phyloP scores from a whole-genome alignment of 2,888 invertebrate species.

The Nemapogon koenigi region DNA sequence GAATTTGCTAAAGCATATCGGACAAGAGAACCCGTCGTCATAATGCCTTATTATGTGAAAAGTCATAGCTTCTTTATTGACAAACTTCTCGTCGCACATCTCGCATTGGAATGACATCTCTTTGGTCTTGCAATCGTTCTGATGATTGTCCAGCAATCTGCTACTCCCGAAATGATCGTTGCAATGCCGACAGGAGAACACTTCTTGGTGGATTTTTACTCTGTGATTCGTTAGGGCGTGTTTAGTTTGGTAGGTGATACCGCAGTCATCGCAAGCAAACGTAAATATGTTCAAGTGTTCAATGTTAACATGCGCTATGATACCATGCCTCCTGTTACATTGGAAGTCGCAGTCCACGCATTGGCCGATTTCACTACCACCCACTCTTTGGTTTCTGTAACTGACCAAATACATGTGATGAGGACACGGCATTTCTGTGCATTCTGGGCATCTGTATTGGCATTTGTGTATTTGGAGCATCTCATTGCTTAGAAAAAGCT shows the following conservation, averaged over 20 bases:
- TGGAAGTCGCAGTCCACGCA: slow-evolving; percentile 1
- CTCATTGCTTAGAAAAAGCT: not conserved
- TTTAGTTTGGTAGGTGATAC: slow-evolving; percentile 1
- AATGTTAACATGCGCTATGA: slow-evolving; percentile 1
- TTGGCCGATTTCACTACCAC: not conserved
- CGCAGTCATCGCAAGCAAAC: not conserved
- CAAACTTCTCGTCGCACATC: not conserved
- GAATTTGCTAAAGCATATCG: slow-evolving; percentile 21
- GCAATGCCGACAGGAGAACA: slow-evolving; percentile 3
- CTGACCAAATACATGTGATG: slow-evolving; percentile 4
- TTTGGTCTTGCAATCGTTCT: not conserved
- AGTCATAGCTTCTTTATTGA: not conserved
- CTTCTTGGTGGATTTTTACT: not conserved
- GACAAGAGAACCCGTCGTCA: slow-evolving; percentile 2
- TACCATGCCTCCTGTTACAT: slow-evolving; percentile 1
- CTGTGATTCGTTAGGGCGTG: slow-evolving; percentile 1
- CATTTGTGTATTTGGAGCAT: not conserved
- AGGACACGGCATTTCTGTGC: slow-evolving; percentile 2
- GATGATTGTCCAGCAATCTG: slow-evolving; percentile 4
- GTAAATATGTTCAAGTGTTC: not conserved
- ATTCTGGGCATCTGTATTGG: slow-evolving; percentile 3
- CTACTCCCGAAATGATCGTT: not conserved
- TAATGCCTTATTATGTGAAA: slow-evolving; percentile 3
- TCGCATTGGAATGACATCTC: slow-evolving; percentile 4
- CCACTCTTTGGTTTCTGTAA: slow-evolving; percentile 4